These are phyloP conservation scores for Mesembrinibis cayennensis DNA, from an alignment of 2,113 vertebrate species.

Conservation along the genomic window DNA sequence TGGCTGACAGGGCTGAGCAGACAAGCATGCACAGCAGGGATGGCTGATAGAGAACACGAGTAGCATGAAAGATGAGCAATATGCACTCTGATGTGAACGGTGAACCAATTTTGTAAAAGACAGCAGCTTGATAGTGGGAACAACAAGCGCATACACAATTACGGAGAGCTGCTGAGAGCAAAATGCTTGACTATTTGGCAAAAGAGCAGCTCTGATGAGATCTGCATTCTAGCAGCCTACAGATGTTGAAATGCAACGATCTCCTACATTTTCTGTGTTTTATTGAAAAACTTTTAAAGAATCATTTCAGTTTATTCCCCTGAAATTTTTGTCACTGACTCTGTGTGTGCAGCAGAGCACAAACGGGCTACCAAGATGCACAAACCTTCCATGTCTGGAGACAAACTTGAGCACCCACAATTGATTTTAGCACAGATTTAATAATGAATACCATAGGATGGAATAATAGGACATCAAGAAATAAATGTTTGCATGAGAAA, in stretches of 20 bases:
- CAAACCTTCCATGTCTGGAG: background rate
- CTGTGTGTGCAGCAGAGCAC: background rate
- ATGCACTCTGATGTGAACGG: background rate
- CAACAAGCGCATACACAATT: background rate
- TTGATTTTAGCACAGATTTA: background rate
- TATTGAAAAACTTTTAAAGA: background rate
- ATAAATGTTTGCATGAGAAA: background rate
- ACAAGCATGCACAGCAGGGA: fast-evolving
- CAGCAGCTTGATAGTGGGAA: background rate
- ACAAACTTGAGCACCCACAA: background rate
- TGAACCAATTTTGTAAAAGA: background rate
- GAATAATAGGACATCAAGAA: background rate
- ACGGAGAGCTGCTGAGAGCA: background rate
- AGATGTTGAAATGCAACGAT: background rate
- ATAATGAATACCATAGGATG: background rate
- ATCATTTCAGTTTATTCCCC: background rate
- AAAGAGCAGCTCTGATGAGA: background rate
- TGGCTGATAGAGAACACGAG: fast-evolving
- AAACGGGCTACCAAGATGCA: background rate
- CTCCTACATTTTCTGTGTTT: background rate
- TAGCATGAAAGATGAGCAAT: background rate
- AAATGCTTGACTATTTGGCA: background rate
- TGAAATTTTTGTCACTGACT: background rate
- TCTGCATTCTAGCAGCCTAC: background rate
- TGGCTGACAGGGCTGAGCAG: background rate